These are phyloP conservation scores for Bergia sp. DNA, from an alignment of 92 coral and sea anemone species.

Conservation along the genomic window DNA sequence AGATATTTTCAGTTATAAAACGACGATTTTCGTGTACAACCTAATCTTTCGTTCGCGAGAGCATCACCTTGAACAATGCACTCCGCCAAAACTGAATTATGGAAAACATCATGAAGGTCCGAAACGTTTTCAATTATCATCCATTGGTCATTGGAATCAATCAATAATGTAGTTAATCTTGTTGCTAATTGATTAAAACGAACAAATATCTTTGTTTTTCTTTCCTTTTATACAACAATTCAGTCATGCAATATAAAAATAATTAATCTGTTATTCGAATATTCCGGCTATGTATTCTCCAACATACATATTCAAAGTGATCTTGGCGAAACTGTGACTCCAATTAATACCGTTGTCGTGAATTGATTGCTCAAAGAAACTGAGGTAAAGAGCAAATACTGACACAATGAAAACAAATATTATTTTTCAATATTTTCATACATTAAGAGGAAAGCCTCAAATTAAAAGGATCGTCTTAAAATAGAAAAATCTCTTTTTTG, in stretches of 20 bases:
- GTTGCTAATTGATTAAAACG: conserved; percentile 11
- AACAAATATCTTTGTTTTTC: background rate
- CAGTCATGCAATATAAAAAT: background rate
- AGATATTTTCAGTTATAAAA: background rate
- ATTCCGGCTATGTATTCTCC: background rate
- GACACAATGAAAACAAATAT: background rate
- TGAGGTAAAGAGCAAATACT: background rate
- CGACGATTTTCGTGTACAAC: too few species aligned
- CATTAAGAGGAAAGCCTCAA: background rate
- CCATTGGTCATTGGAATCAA: background rate
- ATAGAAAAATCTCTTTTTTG: background rate
- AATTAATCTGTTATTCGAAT: conserved; percentile 18
- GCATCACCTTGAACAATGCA: background rate
- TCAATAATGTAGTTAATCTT: background rate
- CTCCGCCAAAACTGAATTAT: background rate
- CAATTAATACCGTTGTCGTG: too few species aligned
- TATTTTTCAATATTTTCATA: background rate
- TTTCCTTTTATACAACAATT: conserved; percentile 16
- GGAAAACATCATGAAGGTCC: background rate
- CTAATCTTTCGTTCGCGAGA: background rate
- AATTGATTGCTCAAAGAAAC: background rate
- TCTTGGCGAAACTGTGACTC: background rate
- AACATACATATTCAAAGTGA: background rate
- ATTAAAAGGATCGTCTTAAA: background rate
- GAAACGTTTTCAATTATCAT: background rate